phyloP scores from a whole-genome alignment of 2,888 invertebrate species.

The Apotomis capreana region DNA sequence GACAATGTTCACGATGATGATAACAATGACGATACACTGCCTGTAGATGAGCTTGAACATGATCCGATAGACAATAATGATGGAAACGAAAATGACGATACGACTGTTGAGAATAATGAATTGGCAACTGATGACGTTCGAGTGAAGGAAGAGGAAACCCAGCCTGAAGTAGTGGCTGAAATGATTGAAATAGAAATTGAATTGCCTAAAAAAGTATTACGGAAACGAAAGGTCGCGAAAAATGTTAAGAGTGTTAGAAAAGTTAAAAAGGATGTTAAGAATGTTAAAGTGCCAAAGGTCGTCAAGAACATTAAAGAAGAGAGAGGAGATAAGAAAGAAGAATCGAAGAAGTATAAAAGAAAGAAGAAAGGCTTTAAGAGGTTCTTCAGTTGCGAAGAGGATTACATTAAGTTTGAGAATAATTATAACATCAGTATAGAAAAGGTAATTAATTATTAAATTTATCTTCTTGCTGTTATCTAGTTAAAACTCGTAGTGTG shows the following conservation, averaged over 20 bases:
- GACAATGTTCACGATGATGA: neutral
- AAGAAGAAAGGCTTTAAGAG: conserved; percentile 32
- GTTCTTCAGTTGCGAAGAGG: conserved; percentile 39
- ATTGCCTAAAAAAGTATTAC: conserved; percentile 22
- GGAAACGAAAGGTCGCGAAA: conserved; percentile 13
- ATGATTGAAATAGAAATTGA: neutral
- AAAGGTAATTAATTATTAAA: conserved; percentile 17
- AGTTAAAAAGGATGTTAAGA: conserved; percentile 1
- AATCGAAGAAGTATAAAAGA: neutral
- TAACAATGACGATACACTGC: neutral
- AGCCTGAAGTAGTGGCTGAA: neutral
- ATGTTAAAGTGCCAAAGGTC: neutral
- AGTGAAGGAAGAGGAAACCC: conserved; percentile 12
- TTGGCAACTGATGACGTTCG: neutral
- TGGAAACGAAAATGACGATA: neutral
- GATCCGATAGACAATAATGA: neutral
- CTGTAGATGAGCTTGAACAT: neutral
- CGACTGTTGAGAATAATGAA: conserved; percentile 3
- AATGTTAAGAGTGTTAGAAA: conserved; percentile 7
- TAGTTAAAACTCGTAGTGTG: neutral
- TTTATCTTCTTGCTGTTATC: neutral
- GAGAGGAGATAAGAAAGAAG: neutral
- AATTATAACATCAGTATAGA: conserved; percentile 30
- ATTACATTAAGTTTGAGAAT: conserved; percentile 14
- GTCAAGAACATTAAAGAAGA: conserved; percentile 11